Percentiles rank a stretch among this genome's conserved stretches.
Conservation (phyloP, 2,888 invertebrate species). For the Imbricaverruca yamaguchii region DNA sequence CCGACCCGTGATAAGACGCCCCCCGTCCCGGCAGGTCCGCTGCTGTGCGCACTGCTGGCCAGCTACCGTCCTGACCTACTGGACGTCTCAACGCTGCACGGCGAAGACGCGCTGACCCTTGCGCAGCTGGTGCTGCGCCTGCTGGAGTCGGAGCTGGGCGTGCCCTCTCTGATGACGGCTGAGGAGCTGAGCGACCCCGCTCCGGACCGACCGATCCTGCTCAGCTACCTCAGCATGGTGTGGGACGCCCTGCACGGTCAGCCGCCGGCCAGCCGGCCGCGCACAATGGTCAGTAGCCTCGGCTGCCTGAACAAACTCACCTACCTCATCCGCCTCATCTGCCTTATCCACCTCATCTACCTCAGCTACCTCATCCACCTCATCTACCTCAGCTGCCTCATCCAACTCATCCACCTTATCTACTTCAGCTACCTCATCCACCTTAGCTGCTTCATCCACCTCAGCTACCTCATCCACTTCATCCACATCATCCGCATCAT, state of each 20-base stretch:
- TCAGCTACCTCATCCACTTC: too few relatives aligned
- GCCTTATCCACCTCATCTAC: too few relatives aligned
- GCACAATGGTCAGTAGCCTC: slow-evolving; percentile 48
- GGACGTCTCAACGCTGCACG: slow-evolving; percentile 49
- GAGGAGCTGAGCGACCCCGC: slow-evolving; percentile 64
- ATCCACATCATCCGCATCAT: too few relatives aligned
- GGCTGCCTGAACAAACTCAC: too few relatives aligned
- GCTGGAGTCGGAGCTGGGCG: slow-evolving; percentile 73
- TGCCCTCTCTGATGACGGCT: slow-evolving; percentile 52
- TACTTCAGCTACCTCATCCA: too few relatives aligned
- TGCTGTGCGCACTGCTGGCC: slow-evolving; percentile 64
- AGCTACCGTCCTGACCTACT: slow-evolving; percentile 86
- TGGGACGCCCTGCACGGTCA: slow-evolving; percentile 86
- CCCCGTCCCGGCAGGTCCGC: too few relatives aligned
- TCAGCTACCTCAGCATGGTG: slow-evolving; percentile 79
- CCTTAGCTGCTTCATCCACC: too few relatives aligned
- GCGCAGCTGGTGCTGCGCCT: slow-evolving; percentile 76
- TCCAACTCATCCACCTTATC: too few relatives aligned
- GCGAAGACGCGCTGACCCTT: slow-evolving; percentile 52
- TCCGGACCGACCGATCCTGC: slow-evolving; percentile 58
- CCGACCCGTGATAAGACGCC: too few relatives aligned
- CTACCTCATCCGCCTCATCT: too few relatives aligned
- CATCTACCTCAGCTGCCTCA: too few relatives aligned
- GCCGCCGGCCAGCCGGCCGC: background rate
- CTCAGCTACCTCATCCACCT: too few relatives aligned